Evolutionary conservation across 2,797 vertebrate species (phyloP), one percentile per base, ranked within the genome.

Genomic region (Thamnophis elegans): DNA sequence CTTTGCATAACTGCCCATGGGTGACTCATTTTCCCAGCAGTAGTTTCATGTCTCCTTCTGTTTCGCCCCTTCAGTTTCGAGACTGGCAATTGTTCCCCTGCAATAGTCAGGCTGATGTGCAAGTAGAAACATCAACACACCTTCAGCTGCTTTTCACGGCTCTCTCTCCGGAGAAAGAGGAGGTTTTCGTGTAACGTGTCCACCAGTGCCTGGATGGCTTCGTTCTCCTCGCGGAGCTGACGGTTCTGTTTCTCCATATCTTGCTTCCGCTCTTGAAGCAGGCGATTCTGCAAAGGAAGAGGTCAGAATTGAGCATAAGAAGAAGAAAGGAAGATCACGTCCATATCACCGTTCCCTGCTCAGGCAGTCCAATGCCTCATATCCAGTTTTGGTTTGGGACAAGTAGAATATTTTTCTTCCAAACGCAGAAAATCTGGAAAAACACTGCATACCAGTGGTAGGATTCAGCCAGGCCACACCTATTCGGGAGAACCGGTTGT

Each of bases 211-310:
- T 95, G 96, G 68, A 94, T 55, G 26, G 95, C 93, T 51, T 96
- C 94, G 1, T 92, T 93, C 93, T 97, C 97, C 51, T 96, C 96
- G 10, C 92, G 95, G 53, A 97, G 95, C n/a, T 90, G 94, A 2
- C 68, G 93, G 91, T 92, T 95, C 95, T 97, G 96, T 53, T 93
- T 91, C 91, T 97, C 96, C 90, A 97, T 93, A 92, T 97, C 96
- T 89, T 95, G 95, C 51, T 94, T 90, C 85, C 96, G 96, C 25
- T 94, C 91, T 92, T 96, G 96, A 87, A 97, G 94, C 96, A 97
- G 95, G 90, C 94, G 93, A 85, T 96, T 97, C 97, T 97, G 93
- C 91, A 0, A 82, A 82, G 65, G 51, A 90, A 53, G 89, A 25
- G 11, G 8, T 20, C 85, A 12, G n/a, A 53, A 56, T 51, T 14